Evolutionary conservation across 37 sponge, comb jelly and placozoan genomes (phyloP).

Genomic region (Geodia barretti): DNA sequence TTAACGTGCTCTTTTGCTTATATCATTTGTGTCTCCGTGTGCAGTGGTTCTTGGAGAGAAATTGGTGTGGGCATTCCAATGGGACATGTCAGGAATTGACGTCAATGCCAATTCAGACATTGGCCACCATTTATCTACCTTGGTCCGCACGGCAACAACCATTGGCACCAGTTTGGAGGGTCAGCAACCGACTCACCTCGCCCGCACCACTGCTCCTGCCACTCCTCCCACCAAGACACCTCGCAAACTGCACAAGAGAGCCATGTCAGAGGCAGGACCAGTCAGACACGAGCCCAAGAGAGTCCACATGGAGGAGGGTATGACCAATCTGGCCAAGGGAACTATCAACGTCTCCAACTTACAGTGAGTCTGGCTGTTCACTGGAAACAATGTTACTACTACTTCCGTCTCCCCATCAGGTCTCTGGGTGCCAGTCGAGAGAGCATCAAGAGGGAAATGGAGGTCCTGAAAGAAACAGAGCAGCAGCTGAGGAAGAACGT

Average conservation of each 20-base stretch:
- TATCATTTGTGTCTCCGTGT: conserved; percentile 14
- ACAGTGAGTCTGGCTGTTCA: background rate
- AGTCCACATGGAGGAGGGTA: background rate
- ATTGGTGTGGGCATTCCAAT: conserved; percentile 53
- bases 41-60: conserved; percentile 44
- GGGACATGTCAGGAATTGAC: conserved; percentile 77
- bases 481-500: conserved; percentile 26
- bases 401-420: too few relatives aligned
- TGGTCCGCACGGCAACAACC: conserved; percentile 65
- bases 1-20: conserved; percentile 2
- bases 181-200: background rate
- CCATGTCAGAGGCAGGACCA: background rate
- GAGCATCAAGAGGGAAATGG: conserved; percentile 43
- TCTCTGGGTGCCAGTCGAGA: conserved; percentile 30
- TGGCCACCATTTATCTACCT: conserved; percentile 66
- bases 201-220: background rate
- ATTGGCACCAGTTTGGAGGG: conserved; percentile 59
- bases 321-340: background rate
- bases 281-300: background rate
- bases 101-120: conserved; percentile 70
- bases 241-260: conserved; percentile 4
- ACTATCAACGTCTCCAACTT: background rate
- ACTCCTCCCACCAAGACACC: background rate
- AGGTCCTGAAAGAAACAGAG: conserved; percentile 11
- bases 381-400: too few relatives aligned